These are phyloP conservation scores for Rhabdophis nuchalis DNA, from an alignment of 2,797 vertebrate species.

Conservation along the genomic window DNA sequence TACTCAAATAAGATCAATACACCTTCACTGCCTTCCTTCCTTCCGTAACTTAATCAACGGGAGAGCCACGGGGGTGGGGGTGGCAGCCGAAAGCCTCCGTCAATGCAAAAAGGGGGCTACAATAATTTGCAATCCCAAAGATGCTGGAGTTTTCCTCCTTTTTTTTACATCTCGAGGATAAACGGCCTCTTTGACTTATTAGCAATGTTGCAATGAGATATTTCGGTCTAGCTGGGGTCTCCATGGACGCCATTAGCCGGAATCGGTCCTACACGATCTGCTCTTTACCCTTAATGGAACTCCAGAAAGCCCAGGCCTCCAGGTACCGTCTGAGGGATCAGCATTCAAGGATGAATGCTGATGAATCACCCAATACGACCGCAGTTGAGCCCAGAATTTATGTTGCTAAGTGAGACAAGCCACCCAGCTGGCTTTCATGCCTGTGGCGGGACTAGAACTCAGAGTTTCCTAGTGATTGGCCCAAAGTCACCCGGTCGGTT, in stretches of 20 bases:
- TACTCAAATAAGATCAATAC: neutral
- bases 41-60: conserved; percentile 10
- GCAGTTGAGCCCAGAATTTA: neutral
- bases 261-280: neutral
- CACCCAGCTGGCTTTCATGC: neutral
- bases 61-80: neutral
- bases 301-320: neutral
- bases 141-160: neutral
- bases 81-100: neutral
- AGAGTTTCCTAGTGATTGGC: too few species aligned
- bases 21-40: neutral
- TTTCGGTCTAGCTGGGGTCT: neutral
- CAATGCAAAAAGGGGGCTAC: neutral
- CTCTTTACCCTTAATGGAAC: neutral
- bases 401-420: neutral
- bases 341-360: neutral
- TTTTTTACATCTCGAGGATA: neutral
- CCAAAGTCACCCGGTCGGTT: too few species aligned
- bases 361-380: neutral
- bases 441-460: neutral
- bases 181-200: conserved; percentile 1
- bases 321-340: neutral
- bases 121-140: conserved; percentile 9
- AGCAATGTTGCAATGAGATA: conserved; percentile 1
- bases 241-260: neutral